These are phyloP conservation scores for Malurus alboscapulatus DNA, from an alignment of 2,113 vertebrate genomes.

Conservation along the genomic window DNA sequence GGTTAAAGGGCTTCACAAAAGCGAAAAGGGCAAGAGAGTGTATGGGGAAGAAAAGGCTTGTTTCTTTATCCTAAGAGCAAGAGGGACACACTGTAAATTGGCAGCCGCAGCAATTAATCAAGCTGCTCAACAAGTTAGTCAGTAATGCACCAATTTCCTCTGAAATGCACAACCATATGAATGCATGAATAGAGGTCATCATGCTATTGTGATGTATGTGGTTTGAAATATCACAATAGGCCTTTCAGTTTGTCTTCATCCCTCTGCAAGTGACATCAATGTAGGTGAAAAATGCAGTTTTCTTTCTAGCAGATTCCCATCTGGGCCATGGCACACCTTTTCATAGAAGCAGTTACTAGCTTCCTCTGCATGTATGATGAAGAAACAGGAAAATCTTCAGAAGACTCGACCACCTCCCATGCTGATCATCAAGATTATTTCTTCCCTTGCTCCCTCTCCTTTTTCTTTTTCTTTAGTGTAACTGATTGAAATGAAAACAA, in stretches of 20 bases:
- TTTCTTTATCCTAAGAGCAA: neutral
- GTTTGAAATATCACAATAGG: neutral
- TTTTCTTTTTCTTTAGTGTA: neutral
- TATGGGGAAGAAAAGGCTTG: accelerated
- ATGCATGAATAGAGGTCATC: neutral
- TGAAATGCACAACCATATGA: neutral
- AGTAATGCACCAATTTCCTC: neutral
- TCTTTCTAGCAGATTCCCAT: neutral
- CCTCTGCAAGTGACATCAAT: neutral
- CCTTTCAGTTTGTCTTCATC: neutral
- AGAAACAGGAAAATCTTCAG: neutral
- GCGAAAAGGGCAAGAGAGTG: neutral
- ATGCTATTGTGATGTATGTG: neutral
- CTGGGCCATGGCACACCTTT: neutral
- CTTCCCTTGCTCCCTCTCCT: neutral
- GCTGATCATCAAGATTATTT: neutral
- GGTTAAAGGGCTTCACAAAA: neutral
- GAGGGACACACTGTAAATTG: neutral
- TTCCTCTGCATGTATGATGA: neutral
- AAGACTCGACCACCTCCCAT: neutral
- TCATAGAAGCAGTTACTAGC: neutral
- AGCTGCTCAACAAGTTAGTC: neutral
- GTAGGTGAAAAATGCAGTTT: neutral
- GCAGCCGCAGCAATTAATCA: neutral
- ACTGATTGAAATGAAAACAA: neutral